These are phyloP conservation scores for Notodonta ziczac DNA, from an alignment of 2,888 invertebrate genomes.

Conservation along the genomic window DNA sequence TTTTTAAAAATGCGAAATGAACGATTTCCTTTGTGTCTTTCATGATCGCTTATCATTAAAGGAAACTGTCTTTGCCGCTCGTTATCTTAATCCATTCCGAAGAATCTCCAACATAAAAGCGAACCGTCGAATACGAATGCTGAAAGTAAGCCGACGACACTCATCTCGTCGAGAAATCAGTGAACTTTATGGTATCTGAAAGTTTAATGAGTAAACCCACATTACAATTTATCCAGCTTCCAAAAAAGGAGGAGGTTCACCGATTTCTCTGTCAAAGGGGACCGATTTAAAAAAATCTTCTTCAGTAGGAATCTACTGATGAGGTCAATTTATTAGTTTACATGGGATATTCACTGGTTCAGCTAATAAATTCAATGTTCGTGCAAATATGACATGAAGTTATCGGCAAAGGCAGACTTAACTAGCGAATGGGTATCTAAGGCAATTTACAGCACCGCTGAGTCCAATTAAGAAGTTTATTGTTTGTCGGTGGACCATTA, in stretches of 20 bases:
- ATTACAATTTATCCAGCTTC: no score
- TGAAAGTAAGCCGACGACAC: conserved; percentile 10
- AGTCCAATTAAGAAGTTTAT: conserved; percentile 21
- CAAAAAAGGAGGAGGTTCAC: no score
- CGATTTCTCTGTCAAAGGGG: no score
- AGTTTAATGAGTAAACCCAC: conserved; percentile 14
- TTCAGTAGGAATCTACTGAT: no score
- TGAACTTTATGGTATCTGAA: conserved; percentile 20
- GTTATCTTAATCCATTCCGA: background rate
- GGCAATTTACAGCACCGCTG: conserved; percentile 24
- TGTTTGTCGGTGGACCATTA: conserved; percentile 18
- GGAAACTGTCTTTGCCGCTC: background rate
- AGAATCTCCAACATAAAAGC: conserved; percentile 8
- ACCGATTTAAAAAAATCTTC: no score
- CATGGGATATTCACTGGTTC: no score
- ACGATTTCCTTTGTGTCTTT: background rate
- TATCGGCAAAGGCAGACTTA: background rate
- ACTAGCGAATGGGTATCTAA: conserved; percentile 20
- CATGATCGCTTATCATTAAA: background rate
- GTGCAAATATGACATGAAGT: background rate
- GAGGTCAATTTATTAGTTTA: no score
- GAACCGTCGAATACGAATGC: conserved; percentile 8
- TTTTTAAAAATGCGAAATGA: background rate
- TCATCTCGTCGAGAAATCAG: conserved; percentile 10
- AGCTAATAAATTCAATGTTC: no score